A percentile compares a stretch with the other conserved stretches of the same genome.
phyloP scores from a whole-genome alignment of 2,113 vertebrate genomes.

The Corythornis cristatus region DNA sequence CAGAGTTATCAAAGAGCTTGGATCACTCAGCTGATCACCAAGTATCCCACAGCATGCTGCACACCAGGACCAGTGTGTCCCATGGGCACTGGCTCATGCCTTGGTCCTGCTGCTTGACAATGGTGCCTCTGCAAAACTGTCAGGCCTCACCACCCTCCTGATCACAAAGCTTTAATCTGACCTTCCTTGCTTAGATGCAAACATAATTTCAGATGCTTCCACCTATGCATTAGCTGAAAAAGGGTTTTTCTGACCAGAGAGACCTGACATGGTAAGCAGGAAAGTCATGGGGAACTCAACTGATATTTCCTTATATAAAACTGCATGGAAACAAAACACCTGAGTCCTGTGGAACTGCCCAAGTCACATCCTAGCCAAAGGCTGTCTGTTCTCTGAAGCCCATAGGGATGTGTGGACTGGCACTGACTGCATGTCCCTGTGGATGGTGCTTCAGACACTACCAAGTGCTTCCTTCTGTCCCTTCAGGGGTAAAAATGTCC shows the following conservation, averaged over 20 bases:
- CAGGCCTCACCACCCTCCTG: neutral
- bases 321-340: neutral
- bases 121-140: neutral
- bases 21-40: neutral
- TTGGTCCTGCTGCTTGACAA: neutral
- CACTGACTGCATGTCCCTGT: neutral
- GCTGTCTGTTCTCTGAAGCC: neutral
- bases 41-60: rapidly evolving
- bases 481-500: neutral
- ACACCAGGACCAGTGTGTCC: neutral
- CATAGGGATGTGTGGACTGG: neutral
- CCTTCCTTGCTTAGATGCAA: neutral
- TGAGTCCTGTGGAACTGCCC: neutral
- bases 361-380: neutral
- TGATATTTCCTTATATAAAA: neutral
- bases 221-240: neutral
- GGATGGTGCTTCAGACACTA: neutral
- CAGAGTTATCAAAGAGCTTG: neutral
- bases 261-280: neutral
- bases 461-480: neutral
- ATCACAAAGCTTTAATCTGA: neutral
- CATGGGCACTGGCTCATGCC: neutral
- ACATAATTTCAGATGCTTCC: neutral
- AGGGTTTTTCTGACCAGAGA: neutral
- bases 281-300: neutral